Base-by-base conservation (phyloP, 1,140 invertebrate genomes). In the Sesamia nonagrioides region DNA sequence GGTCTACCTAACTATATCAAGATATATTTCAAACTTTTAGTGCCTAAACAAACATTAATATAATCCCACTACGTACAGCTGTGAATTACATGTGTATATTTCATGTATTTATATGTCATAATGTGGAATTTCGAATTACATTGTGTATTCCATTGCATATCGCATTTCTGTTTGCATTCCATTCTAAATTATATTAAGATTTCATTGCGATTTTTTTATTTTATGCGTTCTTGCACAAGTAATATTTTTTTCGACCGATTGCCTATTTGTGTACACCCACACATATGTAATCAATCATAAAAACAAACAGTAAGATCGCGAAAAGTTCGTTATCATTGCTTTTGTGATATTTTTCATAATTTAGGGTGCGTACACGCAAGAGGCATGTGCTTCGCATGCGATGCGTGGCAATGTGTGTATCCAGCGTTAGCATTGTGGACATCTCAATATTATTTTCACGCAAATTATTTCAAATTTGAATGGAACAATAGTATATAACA, bases 21-120 rank as follows among this genome's bases (percentile, higher is more conserved):
- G 6, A 42, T 69, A 27, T 69, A 69, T 48, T 63, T 45, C 66
- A 45, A n/a, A 48, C 66, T 69, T 69, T 69, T 69, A 69, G 66
- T 69, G 66, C 66, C 66, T 69, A 50, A 69, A 69, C 21, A 61
- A 37, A 61, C 42, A 48, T 18, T 27, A 69, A 69, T 69, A 50
- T 69, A 69, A 69, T 45, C 66, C 18, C 42, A 69, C 45, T 27
- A 27, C 3, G 27, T 1, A 27, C 27, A 27, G 27, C 27, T 69
- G 42, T 69, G 40, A 50, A 11, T 9, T 27, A 63, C 42, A 42
- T 63, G 13, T 54, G 17, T 27, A 6, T 60, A 60, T 15, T 27
- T 60, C 21, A 21, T 58, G 13, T 27, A 27, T 21, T 58, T 27
- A 18, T 27, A 2, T 37, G n/a, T 63, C 21, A 66, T 66, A n/a